phyloP scores from a whole-genome alignment of 2,888 invertebrate species.

The Hyposoter dolosus region DNA sequence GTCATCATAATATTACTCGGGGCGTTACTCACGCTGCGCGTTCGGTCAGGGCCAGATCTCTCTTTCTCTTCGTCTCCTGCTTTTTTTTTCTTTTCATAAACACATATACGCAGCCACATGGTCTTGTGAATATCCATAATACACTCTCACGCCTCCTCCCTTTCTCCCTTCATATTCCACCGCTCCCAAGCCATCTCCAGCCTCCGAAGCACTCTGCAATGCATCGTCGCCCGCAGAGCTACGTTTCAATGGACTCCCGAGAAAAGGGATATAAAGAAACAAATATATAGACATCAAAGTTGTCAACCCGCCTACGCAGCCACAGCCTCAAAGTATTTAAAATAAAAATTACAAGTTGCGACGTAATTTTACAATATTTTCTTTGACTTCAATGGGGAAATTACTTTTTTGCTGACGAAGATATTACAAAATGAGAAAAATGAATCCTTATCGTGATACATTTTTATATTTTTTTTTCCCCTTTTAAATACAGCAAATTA shows the following conservation, averaged over 20 bases:
- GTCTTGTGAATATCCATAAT: slow-evolving; percentile 4
- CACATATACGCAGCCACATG: background rate
- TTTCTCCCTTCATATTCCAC: slow-evolving; percentile 26
- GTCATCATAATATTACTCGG: slow-evolving; percentile 83
- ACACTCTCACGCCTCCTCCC: slow-evolving; percentile 21
- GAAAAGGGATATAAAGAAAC: slow-evolving; percentile 20
- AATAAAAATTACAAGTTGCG: background rate
- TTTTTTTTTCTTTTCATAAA: slow-evolving; percentile 6
- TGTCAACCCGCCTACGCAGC: slow-evolving; percentile 1
- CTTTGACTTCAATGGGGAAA: background rate
- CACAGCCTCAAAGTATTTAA: background rate
- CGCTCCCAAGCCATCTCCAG: slow-evolving; percentile 21
- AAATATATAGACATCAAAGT: slow-evolving; percentile 10
- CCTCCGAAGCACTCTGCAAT: slow-evolving; percentile 16
- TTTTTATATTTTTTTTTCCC: too few relatives aligned
- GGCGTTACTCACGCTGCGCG: slow-evolving; percentile 79
- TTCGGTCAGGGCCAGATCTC: slow-evolving; percentile 61
- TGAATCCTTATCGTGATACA: too few relatives aligned
- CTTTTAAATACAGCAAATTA: too few relatives aligned
- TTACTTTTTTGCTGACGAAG: background rate
- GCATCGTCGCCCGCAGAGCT: slow-evolving; percentile 44
- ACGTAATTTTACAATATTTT: background rate
- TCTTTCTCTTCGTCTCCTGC: slow-evolving; percentile 46
- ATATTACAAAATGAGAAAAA: too few relatives aligned
- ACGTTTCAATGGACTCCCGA: slow-evolving; percentile 20